Evolutionary conservation across 2,888 invertebrate species (phyloP).

Genomic region (Aplocera efformata): DNA sequence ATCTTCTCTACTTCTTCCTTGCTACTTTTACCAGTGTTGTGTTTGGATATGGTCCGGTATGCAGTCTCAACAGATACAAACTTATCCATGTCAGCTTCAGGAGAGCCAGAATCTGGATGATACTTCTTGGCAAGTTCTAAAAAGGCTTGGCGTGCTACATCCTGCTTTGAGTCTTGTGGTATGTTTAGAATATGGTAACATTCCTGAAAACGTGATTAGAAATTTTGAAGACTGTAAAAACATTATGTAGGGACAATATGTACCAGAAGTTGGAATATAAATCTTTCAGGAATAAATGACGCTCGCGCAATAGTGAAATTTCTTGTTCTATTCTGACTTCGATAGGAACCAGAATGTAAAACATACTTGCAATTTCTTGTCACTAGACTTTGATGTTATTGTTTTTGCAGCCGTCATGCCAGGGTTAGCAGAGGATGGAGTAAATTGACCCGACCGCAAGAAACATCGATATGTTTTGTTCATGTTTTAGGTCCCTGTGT

Average conservation of each 20-base stretch:
- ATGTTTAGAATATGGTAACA: constrained; percentile 85
- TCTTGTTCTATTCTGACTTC: no score
- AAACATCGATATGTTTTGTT: constrained; percentile 21
- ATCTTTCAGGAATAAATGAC: no score
- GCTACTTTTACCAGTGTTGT: constrained; percentile 73
- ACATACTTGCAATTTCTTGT: constrained; percentile 45
- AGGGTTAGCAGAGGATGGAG: constrained; percentile 12
- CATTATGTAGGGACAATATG: no score
- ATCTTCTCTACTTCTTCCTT: constrained; percentile 79
- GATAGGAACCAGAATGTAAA: no score
- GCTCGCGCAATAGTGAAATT: no score
- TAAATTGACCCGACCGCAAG: constrained; percentile 13
- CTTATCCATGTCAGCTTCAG: constrained; percentile 85
- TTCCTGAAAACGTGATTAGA: constrained; percentile 69
- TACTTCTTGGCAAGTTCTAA: constrained; percentile 88
- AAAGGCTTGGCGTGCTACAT: constrained; percentile 86
- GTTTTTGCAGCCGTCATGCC: constrained; percentile 21
- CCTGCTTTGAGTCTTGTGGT: constrained; percentile 84
- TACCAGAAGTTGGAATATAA: no score
- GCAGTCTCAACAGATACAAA: constrained; percentile 89
- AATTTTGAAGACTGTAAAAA: no score
- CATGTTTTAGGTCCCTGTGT: constrained; percentile 25
- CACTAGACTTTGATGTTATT: constrained; percentile 31
- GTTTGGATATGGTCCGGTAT: constrained; percentile 85
- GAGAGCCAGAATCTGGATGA: constrained; percentile 90